These are phyloP conservation scores for Doryteuthis pealeii DNA, from an alignment of 1,140 invertebrate genomes.

Conservation along the genomic window DNA sequence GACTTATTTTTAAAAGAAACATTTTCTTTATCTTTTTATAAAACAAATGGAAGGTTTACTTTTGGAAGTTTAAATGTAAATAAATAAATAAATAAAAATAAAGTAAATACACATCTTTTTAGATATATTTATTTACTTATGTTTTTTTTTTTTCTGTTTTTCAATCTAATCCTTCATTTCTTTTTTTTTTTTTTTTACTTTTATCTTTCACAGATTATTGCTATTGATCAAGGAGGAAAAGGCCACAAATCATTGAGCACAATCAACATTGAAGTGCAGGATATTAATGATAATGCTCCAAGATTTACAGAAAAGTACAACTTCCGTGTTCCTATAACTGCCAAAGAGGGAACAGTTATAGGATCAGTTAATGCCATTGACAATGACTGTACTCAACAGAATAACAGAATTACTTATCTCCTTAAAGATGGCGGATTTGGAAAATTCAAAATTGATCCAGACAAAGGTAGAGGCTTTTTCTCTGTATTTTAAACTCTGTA, in stretches of 20 bases:
- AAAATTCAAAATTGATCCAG: conserved; percentile 15
- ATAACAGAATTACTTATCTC: conserved; percentile 20
- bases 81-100: no score
- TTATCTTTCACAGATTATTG: neutral
- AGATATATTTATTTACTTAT: no score
- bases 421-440: conserved; percentile 16
- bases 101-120: no score
- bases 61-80: no score
- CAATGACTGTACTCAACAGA: conserved; percentile 5
- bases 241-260: neutral
- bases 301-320: neutral
- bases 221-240: neutral
- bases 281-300: conserved; percentile 12
- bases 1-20: no score
- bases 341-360: neutral
- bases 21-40: no score
- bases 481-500: no score
- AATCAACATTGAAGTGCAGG: neutral
- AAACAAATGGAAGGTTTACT: no score
- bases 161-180: neutral
- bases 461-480: conserved; percentile 10
- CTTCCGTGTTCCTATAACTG: neutral
- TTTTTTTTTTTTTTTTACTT: neutral
- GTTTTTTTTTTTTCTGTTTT: no score
- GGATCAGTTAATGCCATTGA: conserved; percentile 10